These are phyloP conservation scores for Pampus argenteus DNA, from an alignment of 2,797 vertebrate genomes.

Conservation along the genomic window DNA sequence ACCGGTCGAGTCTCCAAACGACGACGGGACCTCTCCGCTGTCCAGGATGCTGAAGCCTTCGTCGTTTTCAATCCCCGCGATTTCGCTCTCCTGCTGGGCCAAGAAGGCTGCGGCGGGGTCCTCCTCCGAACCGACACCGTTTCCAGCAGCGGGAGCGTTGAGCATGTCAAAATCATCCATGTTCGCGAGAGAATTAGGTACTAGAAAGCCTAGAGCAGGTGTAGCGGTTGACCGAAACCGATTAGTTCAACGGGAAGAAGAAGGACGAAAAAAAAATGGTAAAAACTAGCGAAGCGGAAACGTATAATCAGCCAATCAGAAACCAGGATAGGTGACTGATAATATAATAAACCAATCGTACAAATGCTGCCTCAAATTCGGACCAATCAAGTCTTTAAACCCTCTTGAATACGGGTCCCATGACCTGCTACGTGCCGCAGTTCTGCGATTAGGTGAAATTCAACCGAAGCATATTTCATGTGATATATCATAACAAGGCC, in stretches of 20 bases:
- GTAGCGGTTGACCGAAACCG: conserved; percentile 50
- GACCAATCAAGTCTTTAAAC: conserved; percentile 63
- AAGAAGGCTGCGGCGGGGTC: conserved; percentile 94
- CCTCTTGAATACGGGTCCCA: conserved; percentile 54
- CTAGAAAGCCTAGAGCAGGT: conserved; percentile 41
- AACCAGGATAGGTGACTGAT: conserved; percentile 38
- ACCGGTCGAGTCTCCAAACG: conserved; percentile 77
- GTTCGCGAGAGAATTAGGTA: background rate
- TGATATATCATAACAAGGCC: background rate
- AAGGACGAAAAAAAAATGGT: conserved; percentile 10
- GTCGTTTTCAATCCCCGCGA: conserved; percentile 95
- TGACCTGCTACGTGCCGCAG: conserved; percentile 67
- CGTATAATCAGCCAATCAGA: conserved; percentile 64
- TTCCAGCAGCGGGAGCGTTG: conserved; percentile 83
- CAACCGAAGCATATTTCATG: background rate
- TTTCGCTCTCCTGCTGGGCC: conserved; percentile 96
- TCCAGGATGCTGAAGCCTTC: conserved; percentile 96
- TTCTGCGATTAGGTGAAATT: background rate
- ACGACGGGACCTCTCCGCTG: conserved; percentile 89
- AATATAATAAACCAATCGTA: conserved; percentile 7
- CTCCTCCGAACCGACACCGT: conserved; percentile 87
- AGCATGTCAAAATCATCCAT: conserved; percentile 90
- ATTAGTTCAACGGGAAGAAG: conserved; percentile 57
- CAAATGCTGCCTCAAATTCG: background rate
- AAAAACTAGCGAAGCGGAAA: conserved; percentile 63